Conservation (phyloP, 1,140 invertebrate species). For the Bombus difficillimus region DNA sequence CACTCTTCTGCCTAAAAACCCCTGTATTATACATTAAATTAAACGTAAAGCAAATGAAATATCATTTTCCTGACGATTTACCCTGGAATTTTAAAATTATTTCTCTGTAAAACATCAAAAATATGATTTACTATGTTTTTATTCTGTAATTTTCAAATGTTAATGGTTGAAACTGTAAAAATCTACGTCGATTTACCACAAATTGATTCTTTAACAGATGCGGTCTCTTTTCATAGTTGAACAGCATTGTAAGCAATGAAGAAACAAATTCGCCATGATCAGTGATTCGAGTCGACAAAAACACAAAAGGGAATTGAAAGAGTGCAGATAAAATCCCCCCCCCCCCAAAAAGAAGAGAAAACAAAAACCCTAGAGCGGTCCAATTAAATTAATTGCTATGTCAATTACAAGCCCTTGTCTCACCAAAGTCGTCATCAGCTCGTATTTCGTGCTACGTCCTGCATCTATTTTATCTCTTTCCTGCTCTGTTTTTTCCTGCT, state of each 20-base stretch:
- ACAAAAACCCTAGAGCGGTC: not conserved
- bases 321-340: not conserved
- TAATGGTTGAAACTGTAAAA: not conserved
- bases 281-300: not conserved
- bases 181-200: not conserved
- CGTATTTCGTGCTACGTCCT: not conserved
- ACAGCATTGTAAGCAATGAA: not conserved
- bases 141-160: too few species aligned
- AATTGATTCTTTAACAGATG: not conserved
- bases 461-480: slow-evolving; percentile 3
- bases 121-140: too few species aligned
- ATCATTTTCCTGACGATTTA: too few species aligned
- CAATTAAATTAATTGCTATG: slow-evolving; percentile 50
- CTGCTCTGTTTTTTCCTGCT: not conserved
- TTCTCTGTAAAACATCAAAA: too few species aligned
- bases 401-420: slow-evolving; percentile 34
- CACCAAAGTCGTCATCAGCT: not conserved
- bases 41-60: too few species aligned
- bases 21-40: too few species aligned
- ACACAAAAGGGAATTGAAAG: not conserved
- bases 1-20: too few species aligned
- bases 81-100: too few species aligned
- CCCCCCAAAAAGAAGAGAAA: not conserved
- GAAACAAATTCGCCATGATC: not conserved
- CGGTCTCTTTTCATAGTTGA: too few species aligned